A percentile compares a stretch with the other conserved stretches of the same genome.
phyloP scores from a whole-genome alignment of 2,113 vertebrate genomes.

The Dromiciops gliroides region DNA sequence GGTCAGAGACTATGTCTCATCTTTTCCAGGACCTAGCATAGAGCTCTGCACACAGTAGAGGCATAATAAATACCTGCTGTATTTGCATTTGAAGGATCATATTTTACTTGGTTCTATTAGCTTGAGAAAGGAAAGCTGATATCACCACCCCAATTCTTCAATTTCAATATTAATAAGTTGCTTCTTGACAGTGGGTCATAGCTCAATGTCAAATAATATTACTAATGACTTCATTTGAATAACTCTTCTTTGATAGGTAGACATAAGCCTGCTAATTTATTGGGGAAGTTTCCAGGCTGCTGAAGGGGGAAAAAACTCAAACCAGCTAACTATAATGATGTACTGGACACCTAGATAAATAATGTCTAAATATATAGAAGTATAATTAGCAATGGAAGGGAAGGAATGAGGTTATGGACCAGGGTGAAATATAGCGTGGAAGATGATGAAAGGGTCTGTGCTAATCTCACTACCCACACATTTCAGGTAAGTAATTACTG shows the following conservation, averaged over 20 bases:
- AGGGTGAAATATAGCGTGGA: neutral
- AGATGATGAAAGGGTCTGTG: neutral
- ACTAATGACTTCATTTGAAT: neutral
- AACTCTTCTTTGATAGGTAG: neutral
- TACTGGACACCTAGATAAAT: neutral
- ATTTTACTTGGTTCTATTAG: neutral
- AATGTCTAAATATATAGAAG: neutral
- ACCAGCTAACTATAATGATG: neutral
- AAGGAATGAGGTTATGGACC: neutral
- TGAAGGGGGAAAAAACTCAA: neutral
- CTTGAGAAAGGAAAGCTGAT: neutral
- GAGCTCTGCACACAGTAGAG: neutral
- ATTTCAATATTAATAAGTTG: neutral
- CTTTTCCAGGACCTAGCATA: neutral
- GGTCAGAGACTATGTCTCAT: neutral
- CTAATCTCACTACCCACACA: neutral
- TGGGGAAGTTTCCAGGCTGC: neutral
- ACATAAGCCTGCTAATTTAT: neutral
- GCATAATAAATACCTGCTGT: neutral
- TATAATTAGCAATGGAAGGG: neutral
- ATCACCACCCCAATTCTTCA: neutral
- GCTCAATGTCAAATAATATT: neutral
- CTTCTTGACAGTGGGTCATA: neutral
- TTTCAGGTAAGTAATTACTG: slow-evolving; percentile 14
- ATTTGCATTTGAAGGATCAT: neutral